Evolutionary conservation across 2,888 invertebrate species (phyloP).

Genomic region (Trimorus sp.): DNA sequence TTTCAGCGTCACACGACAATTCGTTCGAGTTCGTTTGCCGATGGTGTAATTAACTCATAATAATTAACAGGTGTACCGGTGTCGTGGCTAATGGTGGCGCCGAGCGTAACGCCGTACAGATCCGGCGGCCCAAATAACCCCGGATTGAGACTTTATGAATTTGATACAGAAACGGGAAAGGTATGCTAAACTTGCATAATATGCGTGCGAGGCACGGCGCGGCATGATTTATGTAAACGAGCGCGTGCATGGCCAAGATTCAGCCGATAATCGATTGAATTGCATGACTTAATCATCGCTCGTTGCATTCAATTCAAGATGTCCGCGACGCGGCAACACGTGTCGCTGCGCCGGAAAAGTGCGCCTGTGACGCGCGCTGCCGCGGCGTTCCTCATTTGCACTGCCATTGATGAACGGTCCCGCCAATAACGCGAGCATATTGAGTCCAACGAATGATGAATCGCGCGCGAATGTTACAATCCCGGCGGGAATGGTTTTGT

Average conservation of each 20-base stretch:
- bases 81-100: conserved; percentile 93
- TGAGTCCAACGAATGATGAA: too few relatives aligned
- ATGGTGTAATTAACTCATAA: conserved; percentile 33
- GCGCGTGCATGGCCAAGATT: neutral
- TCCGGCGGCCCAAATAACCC: conserved; percentile 92
- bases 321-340: too few relatives aligned
- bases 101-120: conserved; percentile 93
- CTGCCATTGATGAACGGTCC: too few relatives aligned
- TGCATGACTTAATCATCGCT: conserved; percentile 21
- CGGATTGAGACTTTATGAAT: conserved; percentile 93
- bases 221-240: conserved; percentile 20
- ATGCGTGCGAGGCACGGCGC: conserved; percentile 16
- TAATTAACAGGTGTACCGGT: conserved; percentile 87
- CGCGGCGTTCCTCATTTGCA: too few relatives aligned
- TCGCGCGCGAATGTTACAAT: too few relatives aligned
- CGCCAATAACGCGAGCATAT: too few relatives aligned
- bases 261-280: conserved; percentile 27
- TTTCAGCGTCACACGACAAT: conserved; percentile 1
- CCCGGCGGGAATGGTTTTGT: too few relatives aligned
- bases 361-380: too few relatives aligned
- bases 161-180: conserved; percentile 93
- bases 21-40: conserved; percentile 14
- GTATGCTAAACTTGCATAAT: conserved; percentile 81
- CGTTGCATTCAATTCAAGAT: conserved; percentile 16
- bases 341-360: neutral